Percentiles rank a stretch among this genome's conserved stretches.
Evolutionary conservation across 2,113 vertebrate genomes (phyloP).

Genomic region (Dromiciops gliroides): DNA sequence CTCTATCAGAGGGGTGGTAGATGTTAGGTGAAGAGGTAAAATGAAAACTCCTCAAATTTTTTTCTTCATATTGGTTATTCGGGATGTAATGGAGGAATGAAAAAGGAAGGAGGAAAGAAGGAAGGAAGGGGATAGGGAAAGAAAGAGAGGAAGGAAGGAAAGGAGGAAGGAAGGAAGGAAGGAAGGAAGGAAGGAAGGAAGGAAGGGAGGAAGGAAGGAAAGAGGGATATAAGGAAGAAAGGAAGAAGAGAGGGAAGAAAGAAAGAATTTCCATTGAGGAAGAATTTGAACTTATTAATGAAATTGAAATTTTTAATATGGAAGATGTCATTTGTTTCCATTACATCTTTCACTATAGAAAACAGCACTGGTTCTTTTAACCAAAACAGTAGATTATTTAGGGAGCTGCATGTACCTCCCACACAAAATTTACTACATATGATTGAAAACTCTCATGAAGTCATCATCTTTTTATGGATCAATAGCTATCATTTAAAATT

Average conservation of each 20-base stretch:
- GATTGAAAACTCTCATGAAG: neutral
- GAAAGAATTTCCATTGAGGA: neutral
- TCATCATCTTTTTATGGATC: conserved; percentile 43
- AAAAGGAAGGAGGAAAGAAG: no score
- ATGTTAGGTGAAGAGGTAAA: no score
- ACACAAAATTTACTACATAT: neutral
- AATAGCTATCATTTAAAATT: conserved; percentile 59
- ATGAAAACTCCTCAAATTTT: no score
- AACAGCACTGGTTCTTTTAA: neutral
- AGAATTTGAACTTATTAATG: neutral
- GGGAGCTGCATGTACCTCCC: neutral
- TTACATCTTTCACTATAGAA: neutral
- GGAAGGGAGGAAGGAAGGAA: neutral
- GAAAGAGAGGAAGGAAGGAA: neutral
- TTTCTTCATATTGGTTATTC: no score
- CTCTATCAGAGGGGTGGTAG: no score
- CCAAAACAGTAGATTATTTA: neutral
- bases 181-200: neutral
- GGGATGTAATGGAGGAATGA: no score
- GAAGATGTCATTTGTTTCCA: neutral
- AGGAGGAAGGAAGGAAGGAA: neutral
- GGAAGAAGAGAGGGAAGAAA: no score
- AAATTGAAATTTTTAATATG: neutral
- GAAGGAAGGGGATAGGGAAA: no score
- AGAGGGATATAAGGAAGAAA: no score